phyloP scores from a whole-genome alignment of 2,888 invertebrate genomes.

The Portevinia maculata region DNA sequence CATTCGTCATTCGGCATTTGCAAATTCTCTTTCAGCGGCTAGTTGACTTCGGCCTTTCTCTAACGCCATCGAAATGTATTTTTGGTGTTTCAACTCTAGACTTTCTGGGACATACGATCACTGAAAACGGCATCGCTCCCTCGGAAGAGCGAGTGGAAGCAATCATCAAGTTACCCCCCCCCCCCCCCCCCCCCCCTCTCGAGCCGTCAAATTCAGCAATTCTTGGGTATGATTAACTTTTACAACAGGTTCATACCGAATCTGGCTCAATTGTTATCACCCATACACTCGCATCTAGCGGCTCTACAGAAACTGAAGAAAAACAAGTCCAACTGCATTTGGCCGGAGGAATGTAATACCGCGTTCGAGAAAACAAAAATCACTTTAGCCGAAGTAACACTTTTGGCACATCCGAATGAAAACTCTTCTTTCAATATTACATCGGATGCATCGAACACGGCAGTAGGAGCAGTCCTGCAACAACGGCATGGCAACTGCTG shows the following conservation, averaged over 20 bases:
- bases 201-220: constrained; percentile 56
- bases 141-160: constrained; percentile 67
- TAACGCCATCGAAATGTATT: background rate
- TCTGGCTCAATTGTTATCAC: constrained; percentile 47
- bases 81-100: background rate
- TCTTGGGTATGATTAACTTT: constrained; percentile 60
- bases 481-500: background rate
- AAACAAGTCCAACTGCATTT: constrained; percentile 14
- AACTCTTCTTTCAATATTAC: constrained; percentile 23
- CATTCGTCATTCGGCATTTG: constrained; percentile 64
- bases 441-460: constrained; percentile 35
- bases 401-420: constrained; percentile 33
- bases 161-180: constrained; percentile 54
- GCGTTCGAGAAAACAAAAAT: constrained; percentile 21
- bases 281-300: constrained; percentile 53
- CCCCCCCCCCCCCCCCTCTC: too few relatives aligned
- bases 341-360: constrained; percentile 25
- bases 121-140: constrained; percentile 64
- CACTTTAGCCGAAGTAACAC: constrained; percentile 11
- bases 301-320: constrained; percentile 30
- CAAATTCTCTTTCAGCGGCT: constrained; percentile 65
- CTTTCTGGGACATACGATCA: constrained; percentile 42
- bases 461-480: constrained; percentile 36
- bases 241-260: constrained; percentile 56
- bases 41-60: constrained; percentile 32